Conservation (phyloP, 2,797 vertebrate genomes). For the Numenius phaeopus region DNA sequence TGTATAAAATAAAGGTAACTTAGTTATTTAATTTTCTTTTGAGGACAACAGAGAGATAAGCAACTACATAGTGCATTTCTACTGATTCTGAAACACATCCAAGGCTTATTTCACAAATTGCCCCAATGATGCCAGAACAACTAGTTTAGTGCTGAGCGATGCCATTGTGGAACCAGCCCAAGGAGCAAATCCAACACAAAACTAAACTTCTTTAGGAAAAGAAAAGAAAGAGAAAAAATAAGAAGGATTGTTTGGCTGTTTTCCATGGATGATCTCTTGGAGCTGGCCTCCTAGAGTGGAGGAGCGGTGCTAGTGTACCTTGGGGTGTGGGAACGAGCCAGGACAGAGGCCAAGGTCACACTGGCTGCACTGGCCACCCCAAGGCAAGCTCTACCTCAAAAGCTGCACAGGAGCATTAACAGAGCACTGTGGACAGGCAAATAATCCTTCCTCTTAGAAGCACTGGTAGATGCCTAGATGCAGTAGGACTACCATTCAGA, state of each 20-base stretch:
- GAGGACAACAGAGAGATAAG: not conserved
- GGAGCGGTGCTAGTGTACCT: fast-evolving
- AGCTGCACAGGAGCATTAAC: not conserved
- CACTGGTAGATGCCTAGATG: not conserved
- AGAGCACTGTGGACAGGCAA: not conserved
- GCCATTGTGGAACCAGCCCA: not conserved
- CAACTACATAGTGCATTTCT: not conserved
- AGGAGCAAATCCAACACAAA: not conserved
- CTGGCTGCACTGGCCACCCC: not conserved
- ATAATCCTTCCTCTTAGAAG: not conserved
- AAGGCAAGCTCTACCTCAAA: not conserved
- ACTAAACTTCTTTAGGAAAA: not conserved
- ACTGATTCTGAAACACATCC: not conserved
- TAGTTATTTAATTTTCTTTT: not conserved
- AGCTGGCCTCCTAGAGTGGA: not conserved
- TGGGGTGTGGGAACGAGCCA: not conserved
- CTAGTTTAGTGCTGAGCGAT: not conserved
- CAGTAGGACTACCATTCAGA: not conserved
- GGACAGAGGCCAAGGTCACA: not conserved
- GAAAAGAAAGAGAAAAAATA: not conserved
- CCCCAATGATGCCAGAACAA: not conserved
- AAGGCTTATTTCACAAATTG: not conserved
- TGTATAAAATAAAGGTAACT: not conserved
- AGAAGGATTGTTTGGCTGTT: not conserved
- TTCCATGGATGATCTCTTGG: not conserved